Conservation (phyloP, 2,888 invertebrate species). For the Ctena decussata region DNA sequence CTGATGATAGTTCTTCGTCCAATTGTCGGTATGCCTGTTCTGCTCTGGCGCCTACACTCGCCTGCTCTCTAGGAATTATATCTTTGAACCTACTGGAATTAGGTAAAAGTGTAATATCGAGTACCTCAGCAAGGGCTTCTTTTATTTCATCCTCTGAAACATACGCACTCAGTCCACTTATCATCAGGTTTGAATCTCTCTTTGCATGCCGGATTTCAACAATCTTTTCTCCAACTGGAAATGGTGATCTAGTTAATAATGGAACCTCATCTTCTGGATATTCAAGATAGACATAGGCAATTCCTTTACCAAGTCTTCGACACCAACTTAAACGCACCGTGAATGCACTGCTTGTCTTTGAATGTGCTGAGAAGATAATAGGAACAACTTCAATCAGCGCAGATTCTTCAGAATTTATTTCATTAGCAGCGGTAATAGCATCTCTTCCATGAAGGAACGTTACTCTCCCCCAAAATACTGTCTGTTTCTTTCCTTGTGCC, state of each 20-base stretch:
- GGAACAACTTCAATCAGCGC: background rate
- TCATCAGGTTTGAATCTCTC: slow-evolving; percentile 17
- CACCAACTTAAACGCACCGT: slow-evolving; percentile 72
- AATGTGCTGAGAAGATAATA: background rate
- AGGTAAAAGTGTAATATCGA: background rate
- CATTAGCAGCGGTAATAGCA: slow-evolving; percentile 57
- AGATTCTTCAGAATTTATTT: slow-evolving; percentile 33
- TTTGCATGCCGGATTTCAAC: background rate
- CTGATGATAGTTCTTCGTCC: background rate
- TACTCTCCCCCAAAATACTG: slow-evolving; percentile 72
- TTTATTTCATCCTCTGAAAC: slow-evolving; percentile 60
- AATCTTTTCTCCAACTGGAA: background rate
- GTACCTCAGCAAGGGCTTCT: slow-evolving; percentile 25
- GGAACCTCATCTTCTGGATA: slow-evolving; percentile 46
- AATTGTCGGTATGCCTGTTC: background rate
- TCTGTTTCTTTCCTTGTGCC: slow-evolving; percentile 44
- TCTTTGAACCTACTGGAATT: slow-evolving; percentile 24
- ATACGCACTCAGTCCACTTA: slow-evolving; percentile 36
- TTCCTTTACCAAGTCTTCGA: slow-evolving; percentile 69
- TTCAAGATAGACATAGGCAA: slow-evolving; percentile 67
- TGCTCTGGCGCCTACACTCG: background rate
- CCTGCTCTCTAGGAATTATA: slow-evolving; percentile 45
- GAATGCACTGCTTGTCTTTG: slow-evolving; percentile 30
- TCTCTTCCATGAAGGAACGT: slow-evolving; percentile 62
- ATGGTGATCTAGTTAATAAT: background rate